These are phyloP conservation scores for Dendrolimus kikuchii DNA, from an alignment of 1,140 invertebrate genomes.

Conservation along the genomic window DNA sequence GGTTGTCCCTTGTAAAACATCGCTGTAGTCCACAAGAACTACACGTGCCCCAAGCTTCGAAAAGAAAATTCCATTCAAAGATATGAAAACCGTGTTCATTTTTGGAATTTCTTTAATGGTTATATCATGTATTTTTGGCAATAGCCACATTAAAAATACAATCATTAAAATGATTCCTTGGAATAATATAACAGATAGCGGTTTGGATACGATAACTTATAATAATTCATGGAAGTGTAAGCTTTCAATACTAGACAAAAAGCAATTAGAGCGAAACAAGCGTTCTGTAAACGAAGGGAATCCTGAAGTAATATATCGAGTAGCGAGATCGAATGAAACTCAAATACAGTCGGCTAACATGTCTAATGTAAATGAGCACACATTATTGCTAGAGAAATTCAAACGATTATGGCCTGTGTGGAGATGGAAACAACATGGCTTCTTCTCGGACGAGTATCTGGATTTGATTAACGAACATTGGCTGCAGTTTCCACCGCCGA, in stretches of 20 bases:
- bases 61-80: constrained; percentile 10
- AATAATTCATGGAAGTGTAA: not conserved
- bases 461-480: constrained; percentile 77
- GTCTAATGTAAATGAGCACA: constrained; percentile 20
- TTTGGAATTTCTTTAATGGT: constrained; percentile 22
- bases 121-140: constrained; percentile 29
- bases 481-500: constrained; percentile 76
- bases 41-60: constrained; percentile 19
- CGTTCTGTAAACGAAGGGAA: constrained; percentile 10
- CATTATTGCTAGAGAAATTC: constrained; percentile 41
- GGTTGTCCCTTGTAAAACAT: constrained; percentile 30
- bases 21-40: constrained; percentile 24
- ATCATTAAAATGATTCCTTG: too few species aligned
- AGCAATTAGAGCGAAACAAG: constrained; percentile 8
- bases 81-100: constrained; percentile 36
- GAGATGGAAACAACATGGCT: constrained; percentile 66
- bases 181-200: too few species aligned
- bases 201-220: too few species aligned
- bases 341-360: constrained; percentile 19
- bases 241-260: constrained; percentile 2
- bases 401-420: constrained; percentile 64
- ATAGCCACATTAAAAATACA: constrained; percentile 9
- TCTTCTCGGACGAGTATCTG: constrained; percentile 73
- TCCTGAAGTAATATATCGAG: constrained; percentile 8
- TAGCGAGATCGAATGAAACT: constrained; percentile 10